Evolutionary conservation across 2,888 invertebrate genomes (phyloP).

Genomic region (Archips xylosteana): DNA sequence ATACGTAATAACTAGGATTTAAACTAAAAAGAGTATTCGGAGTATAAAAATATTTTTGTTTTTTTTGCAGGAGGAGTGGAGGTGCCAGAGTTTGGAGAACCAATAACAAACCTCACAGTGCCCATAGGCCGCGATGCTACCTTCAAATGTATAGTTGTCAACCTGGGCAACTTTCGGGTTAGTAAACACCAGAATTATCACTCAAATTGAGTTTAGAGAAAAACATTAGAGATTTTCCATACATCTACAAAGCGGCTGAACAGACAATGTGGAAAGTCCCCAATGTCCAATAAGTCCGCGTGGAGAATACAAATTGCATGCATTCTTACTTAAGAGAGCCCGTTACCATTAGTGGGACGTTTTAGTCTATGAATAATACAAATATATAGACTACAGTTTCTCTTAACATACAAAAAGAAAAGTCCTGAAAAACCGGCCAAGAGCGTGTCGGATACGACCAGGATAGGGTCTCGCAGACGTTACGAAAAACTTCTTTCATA

Average conservation of each 20-base stretch:
- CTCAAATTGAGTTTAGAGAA: background rate
- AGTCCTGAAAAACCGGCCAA: too few species aligned
- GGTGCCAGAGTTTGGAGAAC: slow-evolving; percentile 93
- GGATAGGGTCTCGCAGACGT: too few species aligned
- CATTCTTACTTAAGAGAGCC: too few species aligned
- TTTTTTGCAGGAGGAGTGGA: slow-evolving; percentile 86
- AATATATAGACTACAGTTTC: too few species aligned
- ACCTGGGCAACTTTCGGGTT: slow-evolving; percentile 95
- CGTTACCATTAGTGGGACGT: too few species aligned
- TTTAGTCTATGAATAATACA: too few species aligned
- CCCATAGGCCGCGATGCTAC: slow-evolving; percentile 95
- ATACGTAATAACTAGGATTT: slow-evolving; percentile 12
- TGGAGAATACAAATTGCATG: too few species aligned
- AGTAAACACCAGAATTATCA: slow-evolving; percentile 63
- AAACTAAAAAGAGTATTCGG: background rate
- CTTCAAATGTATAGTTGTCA: slow-evolving; percentile 94
- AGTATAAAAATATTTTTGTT: slow-evolving; percentile 32
- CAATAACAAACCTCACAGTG: slow-evolving; percentile 93
- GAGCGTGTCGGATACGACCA: too few species aligned
- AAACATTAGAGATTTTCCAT: background rate
- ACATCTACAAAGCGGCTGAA: background rate
- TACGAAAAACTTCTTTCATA: too few species aligned
- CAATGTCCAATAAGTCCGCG: too few species aligned
- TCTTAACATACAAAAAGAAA: too few species aligned
- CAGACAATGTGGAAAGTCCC: too few species aligned